Conservation (phyloP, 2,888 invertebrate genomes). For the Lampropteryx suffumata region DNA sequence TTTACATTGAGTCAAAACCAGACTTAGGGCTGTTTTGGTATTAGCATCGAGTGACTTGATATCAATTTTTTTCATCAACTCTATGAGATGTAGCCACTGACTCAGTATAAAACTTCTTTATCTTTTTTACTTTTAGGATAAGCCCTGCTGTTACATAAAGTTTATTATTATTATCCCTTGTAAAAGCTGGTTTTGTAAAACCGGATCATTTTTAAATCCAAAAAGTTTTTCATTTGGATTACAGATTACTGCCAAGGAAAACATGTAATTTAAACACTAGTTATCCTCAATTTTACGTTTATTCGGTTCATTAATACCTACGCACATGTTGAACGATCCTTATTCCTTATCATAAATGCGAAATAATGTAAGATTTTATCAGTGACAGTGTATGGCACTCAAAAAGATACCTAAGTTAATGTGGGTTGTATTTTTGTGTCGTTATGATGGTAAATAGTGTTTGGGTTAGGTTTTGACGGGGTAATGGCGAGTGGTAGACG, state of each 20-base stretch:
- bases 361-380: background rate
- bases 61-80: no score
- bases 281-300: conserved; percentile 25
- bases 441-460: conserved; percentile 17
- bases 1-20: no score
- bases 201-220: conserved; percentile 15
- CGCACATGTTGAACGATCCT: background rate
- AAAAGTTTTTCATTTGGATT: conserved; percentile 9
- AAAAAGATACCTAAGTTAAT: conserved; percentile 1
- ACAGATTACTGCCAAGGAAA: conserved; percentile 10
- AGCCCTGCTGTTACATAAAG: conserved; percentile 8
- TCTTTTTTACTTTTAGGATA: conserved; percentile 5
- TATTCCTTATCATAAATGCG: conserved; percentile 7
- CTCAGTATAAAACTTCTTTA: background rate
- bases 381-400: background rate
- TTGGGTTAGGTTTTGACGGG: conserved; percentile 51
- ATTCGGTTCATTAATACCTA: conserved; percentile 17
- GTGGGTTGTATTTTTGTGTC: background rate
- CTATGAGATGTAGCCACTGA: background rate
- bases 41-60: no score
- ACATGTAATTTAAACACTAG: conserved; percentile 19
- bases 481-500: conserved; percentile 68
- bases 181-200: conserved; percentile 19
- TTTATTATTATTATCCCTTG: conserved; percentile 1
- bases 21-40: no score